Conservation (phyloP, 2,888 invertebrate species). For the Hirtodrosophila cameraria region DNA sequence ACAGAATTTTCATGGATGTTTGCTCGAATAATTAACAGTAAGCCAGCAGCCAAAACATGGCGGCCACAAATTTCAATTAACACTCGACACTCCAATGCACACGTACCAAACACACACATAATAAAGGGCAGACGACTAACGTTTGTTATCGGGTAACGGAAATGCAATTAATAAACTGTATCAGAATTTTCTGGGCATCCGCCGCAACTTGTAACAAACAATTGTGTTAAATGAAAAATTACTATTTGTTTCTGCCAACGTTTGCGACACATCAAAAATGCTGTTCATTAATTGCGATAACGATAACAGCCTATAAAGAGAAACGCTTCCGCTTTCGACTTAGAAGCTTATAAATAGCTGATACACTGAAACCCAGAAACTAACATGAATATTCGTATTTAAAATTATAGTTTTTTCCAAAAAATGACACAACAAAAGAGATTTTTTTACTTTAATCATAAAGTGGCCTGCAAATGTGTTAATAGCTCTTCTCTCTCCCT, state of each 20-base stretch:
- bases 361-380: background rate
- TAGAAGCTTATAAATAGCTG: slow-evolving; percentile 8
- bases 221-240: slow-evolving; percentile 64
- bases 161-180: slow-evolving; percentile 69
- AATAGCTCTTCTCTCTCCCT: slow-evolving; percentile 7
- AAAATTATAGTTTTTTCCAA: background rate
- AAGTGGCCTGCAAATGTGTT: slow-evolving; percentile 27
- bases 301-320: slow-evolving; percentile 36
- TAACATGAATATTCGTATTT: background rate
- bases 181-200: slow-evolving; percentile 5
- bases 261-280: slow-evolving; percentile 22
- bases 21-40: slow-evolving; percentile 67
- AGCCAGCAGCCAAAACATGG: slow-evolving; percentile 61
- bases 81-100: slow-evolving; percentile 45
- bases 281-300: slow-evolving; percentile 18
- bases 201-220: slow-evolving; percentile 37
- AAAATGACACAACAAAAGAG: slow-evolving; percentile 2
- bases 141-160: slow-evolving; percentile 59
- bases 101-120: background rate
- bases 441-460: background rate
- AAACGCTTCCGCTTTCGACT: slow-evolving; percentile 28
- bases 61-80: slow-evolving; percentile 67
- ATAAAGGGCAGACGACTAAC: slow-evolving; percentile 4
- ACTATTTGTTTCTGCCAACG: slow-evolving; percentile 39
- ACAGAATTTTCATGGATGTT: slow-evolving; percentile 53